Conservation (phyloP, 1,140 invertebrate species). For the Lepidostoma basale region DNA sequence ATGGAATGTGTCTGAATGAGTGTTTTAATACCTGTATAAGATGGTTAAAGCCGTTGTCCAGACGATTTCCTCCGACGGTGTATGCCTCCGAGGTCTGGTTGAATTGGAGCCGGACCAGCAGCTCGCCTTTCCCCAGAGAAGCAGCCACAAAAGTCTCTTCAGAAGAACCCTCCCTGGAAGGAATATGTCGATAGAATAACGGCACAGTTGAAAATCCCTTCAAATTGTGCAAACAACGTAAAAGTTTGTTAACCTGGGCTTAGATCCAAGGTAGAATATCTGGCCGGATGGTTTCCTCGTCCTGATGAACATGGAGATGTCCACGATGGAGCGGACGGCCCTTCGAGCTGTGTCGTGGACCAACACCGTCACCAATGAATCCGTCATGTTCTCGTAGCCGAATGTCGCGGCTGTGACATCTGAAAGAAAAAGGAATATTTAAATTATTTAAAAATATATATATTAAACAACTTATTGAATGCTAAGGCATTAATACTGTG, state of each 20-base stretch:
- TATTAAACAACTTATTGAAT: not conserved
- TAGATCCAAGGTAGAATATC: conserved; percentile 87
- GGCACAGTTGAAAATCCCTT: not conserved
- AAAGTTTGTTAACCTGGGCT: conserved; percentile 53
- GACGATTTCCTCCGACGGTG: conserved; percentile 77
- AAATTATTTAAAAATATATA: not conserved
- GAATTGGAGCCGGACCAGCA: conserved; percentile 79
- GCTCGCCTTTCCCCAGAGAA: conserved; percentile 75
- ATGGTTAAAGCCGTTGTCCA: conserved; percentile 86
- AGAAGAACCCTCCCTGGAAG: conserved; percentile 33
- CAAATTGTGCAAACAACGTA: no score
- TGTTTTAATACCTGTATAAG: conserved; percentile 83
- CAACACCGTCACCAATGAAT: conserved; percentile 74
- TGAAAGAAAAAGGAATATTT: conserved; percentile 50
- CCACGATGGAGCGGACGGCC: conserved; percentile 77
- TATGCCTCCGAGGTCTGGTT: conserved; percentile 81
- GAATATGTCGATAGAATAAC: not conserved
- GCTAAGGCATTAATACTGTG: not conserved
- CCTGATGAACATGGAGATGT: conserved; percentile 91
- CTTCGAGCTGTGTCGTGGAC: conserved; percentile 70
- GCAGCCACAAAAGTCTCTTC: conserved; percentile 78
- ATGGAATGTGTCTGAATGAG: no score
- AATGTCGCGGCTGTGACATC: conserved; percentile 90
- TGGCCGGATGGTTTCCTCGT: conserved; percentile 83
- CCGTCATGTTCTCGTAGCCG: conserved; percentile 79